Evolutionary conservation across 1,140 invertebrate species (phyloP).

Genomic region (Heliconius nattereri): DNA sequence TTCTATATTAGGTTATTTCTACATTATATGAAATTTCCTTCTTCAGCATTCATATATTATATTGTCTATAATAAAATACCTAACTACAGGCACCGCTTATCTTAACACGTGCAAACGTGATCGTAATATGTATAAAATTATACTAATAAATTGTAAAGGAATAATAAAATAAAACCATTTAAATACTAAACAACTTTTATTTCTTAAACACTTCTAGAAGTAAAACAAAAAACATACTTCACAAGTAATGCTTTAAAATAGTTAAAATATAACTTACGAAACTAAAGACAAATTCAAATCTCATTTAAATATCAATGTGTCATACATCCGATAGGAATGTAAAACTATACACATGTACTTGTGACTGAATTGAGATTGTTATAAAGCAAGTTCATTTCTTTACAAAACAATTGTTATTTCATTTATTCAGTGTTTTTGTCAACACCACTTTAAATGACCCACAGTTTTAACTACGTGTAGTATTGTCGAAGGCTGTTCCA

Average conservation of each 20-base stretch:
- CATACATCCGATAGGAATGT: background rate
- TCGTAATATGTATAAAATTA: background rate
- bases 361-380: background rate
- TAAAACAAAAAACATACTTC: constrained; percentile 66
- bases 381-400: background rate
- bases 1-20: background rate
- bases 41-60: background rate
- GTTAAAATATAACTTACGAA: constrained; percentile 27
- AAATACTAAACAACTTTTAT: constrained; percentile 56
- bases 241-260: constrained; percentile 54
- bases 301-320: constrained; percentile 16
- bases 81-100: background rate
- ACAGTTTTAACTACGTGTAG: no score
- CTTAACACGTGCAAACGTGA: background rate
- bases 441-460: no score
- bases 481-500: no score
- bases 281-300: constrained; percentile 23
- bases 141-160: background rate
- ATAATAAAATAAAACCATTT: constrained; percentile 18
- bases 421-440: no score
- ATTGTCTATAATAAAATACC: background rate
- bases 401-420: no score
- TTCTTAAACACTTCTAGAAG: constrained; percentile 62
- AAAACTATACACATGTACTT: background rate
- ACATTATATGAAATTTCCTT: background rate